Conservation (phyloP, 2,797 vertebrate genomes). For the Brachyrhaphis roseni region DNA sequence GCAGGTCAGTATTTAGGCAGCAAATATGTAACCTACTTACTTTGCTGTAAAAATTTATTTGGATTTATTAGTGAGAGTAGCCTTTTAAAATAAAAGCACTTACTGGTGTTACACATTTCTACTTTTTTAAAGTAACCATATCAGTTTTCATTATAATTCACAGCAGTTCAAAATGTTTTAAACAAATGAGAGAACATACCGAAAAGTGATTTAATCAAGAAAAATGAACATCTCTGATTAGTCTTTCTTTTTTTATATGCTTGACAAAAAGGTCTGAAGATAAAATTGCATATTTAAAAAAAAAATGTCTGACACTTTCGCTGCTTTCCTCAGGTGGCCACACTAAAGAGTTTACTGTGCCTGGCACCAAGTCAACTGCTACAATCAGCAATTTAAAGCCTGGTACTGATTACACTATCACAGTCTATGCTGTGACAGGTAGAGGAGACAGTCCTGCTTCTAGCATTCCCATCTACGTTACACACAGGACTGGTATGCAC, state of each 20-base stretch:
- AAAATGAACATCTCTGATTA: not conserved
- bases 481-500: conserved; percentile 88
- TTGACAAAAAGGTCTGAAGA: not conserved
- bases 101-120: not conserved
- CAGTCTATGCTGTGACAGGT: conserved; percentile 93
- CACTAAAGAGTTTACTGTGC: conserved; percentile 91
- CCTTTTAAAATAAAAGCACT: not conserved
- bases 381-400: conserved; percentile 89
- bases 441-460: conserved; percentile 97
- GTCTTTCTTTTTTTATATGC: not conserved
- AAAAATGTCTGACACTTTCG: not conserved
- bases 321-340: conserved; percentile 81
- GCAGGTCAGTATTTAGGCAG: not conserved
- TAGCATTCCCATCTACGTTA: conserved; percentile 92
- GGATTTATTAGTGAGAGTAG: not conserved
- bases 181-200: not conserved
- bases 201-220: not conserved
- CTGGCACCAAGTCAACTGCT: conserved; percentile 88
- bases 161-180: not conserved
- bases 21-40: not conserved
- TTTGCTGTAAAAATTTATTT: not conserved
- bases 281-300: not conserved
- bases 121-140: not conserved
- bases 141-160: not conserved
- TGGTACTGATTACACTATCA: conserved; percentile 92